Base-by-base conservation (phyloP, 2,113 vertebrate species). In the Cromileptes altivelis region DNA sequence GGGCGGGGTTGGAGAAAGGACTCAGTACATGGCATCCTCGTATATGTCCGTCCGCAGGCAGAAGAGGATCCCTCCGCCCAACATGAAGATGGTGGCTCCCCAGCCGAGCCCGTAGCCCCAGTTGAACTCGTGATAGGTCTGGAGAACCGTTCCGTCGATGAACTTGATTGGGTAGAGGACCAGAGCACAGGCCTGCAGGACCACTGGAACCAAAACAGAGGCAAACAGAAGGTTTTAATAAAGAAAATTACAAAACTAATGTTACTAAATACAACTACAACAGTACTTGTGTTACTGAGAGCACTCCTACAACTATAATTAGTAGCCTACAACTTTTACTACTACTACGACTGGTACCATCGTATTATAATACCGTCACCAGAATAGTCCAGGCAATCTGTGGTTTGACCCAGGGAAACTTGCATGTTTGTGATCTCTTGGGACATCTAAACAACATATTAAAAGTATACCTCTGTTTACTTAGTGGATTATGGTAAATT, bases 91-190 rank as follows among this genome's bases (percentile, higher is more conserved):
- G 68, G 95, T 95, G 52, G 96, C 94, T 3, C 96, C 96, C 96
- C 96, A 97, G 85, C 95, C 96, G 21, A 97, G 92, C 6, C 96
- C 96, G 49, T 97, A 97, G 81, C 96, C 96, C 96, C 96, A 97
- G 94, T 95, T 97, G 90, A 97, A 97, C 91, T 97, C 96, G 1
- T 97, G 96, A 88, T 96, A 97, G 5, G 91, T 95, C 85, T 95
- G 96, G 62, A 96, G 94, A 30, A 94, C 91, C 0, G 91, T 96
- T 8, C 94, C 95, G 30, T 96, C 96, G 10, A 96, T 95, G 90
- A 97, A 97, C 88, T 97, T 96, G 90, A 97, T 96, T 0, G 96
- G 96, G 88, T 96, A 97, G 78, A 97, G 94, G 74, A 96, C 92
- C 78, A 97, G 92, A 25, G 96, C 96, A 14, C 96, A 96, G 78